phyloP scores from a whole-genome alignment of 2,888 invertebrate genomes.

The Halictus ligatus region DNA sequence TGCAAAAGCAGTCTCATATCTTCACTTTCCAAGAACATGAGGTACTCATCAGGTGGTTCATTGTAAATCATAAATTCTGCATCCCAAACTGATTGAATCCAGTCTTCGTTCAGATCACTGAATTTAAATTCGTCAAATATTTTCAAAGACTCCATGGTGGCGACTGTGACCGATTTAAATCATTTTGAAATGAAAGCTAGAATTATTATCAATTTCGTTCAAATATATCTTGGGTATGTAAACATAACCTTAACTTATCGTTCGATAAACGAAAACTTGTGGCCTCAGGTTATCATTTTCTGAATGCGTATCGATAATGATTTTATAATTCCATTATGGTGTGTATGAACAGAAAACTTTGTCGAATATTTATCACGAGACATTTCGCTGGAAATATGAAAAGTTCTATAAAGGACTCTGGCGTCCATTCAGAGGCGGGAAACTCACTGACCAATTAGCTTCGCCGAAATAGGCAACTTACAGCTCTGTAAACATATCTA shows the following conservation, averaged over 20 bases:
- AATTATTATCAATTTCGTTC: constrained; percentile 52
- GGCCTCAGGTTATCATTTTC: constrained; percentile 69
- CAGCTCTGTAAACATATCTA: background rate
- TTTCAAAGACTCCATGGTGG: constrained; percentile 77
- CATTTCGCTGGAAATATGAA: constrained; percentile 55
- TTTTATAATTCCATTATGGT: constrained; percentile 28
- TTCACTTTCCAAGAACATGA: constrained; percentile 83
- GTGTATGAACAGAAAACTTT: constrained; percentile 30
- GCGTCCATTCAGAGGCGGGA: constrained; percentile 64
- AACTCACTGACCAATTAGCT: constrained; percentile 59
- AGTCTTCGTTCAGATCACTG: constrained; percentile 84
- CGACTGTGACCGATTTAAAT: constrained; percentile 39
- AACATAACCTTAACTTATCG: constrained; percentile 73
- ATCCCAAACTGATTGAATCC: constrained; percentile 87
- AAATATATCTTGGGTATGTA: constrained; percentile 51
- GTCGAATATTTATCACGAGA: constrained; percentile 27
- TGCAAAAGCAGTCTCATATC: constrained; percentile 74
- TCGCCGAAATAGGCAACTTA: constrained; percentile 5
- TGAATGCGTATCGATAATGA: constrained; percentile 53
- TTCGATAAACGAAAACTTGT: constrained; percentile 61
- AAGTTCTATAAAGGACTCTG: constrained; percentile 18
- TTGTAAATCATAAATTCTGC: constrained; percentile 86
- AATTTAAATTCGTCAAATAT: constrained; percentile 81
- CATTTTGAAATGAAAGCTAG: constrained; percentile 46
- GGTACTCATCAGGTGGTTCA: constrained; percentile 85